Percentiles rank a stretch among this genome's conserved stretches.
phyloP scores from a whole-genome alignment of 2,888 invertebrate species.

The Stenotaenia linearis region DNA sequence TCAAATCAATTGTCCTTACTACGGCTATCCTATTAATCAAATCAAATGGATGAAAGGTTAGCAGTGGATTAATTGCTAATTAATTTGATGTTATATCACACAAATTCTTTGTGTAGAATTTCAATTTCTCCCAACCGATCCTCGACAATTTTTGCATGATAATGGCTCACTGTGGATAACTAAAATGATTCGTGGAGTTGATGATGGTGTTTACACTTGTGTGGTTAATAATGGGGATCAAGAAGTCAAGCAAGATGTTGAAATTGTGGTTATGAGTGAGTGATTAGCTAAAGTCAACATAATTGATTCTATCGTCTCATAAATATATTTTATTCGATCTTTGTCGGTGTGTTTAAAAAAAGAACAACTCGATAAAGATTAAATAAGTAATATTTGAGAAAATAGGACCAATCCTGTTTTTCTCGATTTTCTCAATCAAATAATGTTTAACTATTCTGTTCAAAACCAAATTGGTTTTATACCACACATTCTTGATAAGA shows the following conservation, averaged over 20 bases:
- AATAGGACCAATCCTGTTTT: too few relatives aligned
- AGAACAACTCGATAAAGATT: too few relatives aligned
- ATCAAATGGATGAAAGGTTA: conserved; percentile 24
- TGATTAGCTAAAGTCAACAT: neutral
- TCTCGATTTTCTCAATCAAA: too few relatives aligned
- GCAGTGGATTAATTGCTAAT: neutral
- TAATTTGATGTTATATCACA: neutral
- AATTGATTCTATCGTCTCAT: too few relatives aligned
- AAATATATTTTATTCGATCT: too few relatives aligned
- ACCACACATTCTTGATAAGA: too few relatives aligned
- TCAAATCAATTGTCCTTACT: neutral
- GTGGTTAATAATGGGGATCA: neutral
- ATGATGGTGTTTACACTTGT: conserved; percentile 28
- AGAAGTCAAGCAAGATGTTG: conserved; percentile 6
- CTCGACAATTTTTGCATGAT: neutral
- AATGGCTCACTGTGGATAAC: conserved; percentile 26
- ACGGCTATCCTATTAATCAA: conserved; percentile 21
- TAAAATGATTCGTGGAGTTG: neutral
- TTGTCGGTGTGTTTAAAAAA: too few relatives aligned
- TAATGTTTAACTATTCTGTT: too few relatives aligned
- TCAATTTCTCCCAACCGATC: conserved; percentile 12
- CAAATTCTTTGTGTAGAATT: neutral
- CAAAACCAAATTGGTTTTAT: too few relatives aligned
- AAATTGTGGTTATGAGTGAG: conserved; percentile 32
- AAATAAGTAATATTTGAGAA: too few relatives aligned